A percentile compares a stretch with the other conserved stretches of the same genome.
Evolutionary conservation across 2,888 invertebrate species (phyloP).

Genomic region (Caenorhabditis doughertyi): DNA sequence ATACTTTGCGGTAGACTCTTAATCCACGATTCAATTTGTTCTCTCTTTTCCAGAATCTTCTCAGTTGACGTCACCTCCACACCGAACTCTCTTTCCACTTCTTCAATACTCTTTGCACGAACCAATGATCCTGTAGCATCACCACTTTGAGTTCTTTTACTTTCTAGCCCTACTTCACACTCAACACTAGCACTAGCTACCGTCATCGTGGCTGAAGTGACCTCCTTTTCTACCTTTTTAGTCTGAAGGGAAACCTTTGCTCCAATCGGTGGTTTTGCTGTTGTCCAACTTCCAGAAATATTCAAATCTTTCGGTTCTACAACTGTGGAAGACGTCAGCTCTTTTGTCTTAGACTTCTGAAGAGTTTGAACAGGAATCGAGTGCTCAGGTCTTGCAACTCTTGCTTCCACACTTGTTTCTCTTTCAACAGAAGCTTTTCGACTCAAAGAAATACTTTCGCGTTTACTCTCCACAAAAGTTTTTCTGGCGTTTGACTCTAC

Average conservation of each 20-base stretch:
- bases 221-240: slow-evolving; percentile 55
- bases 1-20: slow-evolving; percentile 45
- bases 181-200: slow-evolving; percentile 54
- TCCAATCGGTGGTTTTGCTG: slow-evolving; percentile 40
- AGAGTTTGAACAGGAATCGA: slow-evolving; percentile 30
- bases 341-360: slow-evolving; percentile 20
- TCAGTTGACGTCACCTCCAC: slow-evolving; percentile 56
- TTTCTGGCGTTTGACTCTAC: slow-evolving; percentile 33
- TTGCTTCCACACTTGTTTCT: slow-evolving; percentile 51
- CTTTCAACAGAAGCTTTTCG: slow-evolving; percentile 46
- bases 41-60: slow-evolving; percentile 54
- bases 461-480: slow-evolving; percentile 15
- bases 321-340: slow-evolving; percentile 7
- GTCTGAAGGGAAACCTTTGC: slow-evolving; percentile 35
- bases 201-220: slow-evolving; percentile 46
- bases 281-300: slow-evolving; percentile 43
- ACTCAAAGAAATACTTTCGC: slow-evolving; percentile 42
- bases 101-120: slow-evolving; percentile 60
- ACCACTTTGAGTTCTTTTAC: slow-evolving; percentile 37
- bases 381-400: slow-evolving; percentile 16
- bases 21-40: slow-evolving; percentile 63
- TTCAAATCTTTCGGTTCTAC: slow-evolving; percentile 14
- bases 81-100: slow-evolving; percentile 60
- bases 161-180: slow-evolving; percentile 56
- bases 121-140: slow-evolving; percentile 51